These are phyloP conservation scores for Pentalonia nigronervosa DNA, from an alignment of 1,140 invertebrate genomes.

Conservation along the genomic window DNA sequence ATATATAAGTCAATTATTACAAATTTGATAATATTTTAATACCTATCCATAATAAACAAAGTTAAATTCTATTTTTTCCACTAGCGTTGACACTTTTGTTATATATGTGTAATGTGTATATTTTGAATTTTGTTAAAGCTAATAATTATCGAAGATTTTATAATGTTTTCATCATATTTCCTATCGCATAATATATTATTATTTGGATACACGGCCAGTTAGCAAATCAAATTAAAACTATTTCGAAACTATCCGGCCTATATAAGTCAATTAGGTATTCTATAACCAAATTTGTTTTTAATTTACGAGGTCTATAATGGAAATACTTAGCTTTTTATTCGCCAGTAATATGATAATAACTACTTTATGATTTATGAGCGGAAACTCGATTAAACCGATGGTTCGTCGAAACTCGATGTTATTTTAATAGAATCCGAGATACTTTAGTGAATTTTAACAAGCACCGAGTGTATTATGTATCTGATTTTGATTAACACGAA, in stretches of 20 bases:
- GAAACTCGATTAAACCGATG: not conserved
- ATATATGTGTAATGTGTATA: too few relatives aligned
- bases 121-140: not conserved
- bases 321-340: not conserved
- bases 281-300: not conserved
- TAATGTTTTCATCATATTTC: not conserved
- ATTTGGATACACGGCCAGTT: not conserved
- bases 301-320: not conserved
- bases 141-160: not conserved
- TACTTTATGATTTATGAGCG: slow-evolving; percentile 1
- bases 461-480: not conserved
- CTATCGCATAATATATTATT: not conserved
- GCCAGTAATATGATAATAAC: not conserved
- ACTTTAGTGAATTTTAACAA: not conserved
- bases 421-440: not conserved
- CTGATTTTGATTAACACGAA: not conserved
- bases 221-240: not conserved
- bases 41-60: not conserved
- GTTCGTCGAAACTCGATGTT: not conserved
- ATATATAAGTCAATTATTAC: not conserved
- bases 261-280: not conserved
- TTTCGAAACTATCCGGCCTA: not conserved
- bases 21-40: not conserved
- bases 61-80: too few relatives aligned
- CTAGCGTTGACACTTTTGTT: too few relatives aligned